Evolutionary conservation across 1,140 invertebrate species (phyloP), one percentile per base, ranked within the genome.

Genomic region (Drosophila biarmipes): DNA sequence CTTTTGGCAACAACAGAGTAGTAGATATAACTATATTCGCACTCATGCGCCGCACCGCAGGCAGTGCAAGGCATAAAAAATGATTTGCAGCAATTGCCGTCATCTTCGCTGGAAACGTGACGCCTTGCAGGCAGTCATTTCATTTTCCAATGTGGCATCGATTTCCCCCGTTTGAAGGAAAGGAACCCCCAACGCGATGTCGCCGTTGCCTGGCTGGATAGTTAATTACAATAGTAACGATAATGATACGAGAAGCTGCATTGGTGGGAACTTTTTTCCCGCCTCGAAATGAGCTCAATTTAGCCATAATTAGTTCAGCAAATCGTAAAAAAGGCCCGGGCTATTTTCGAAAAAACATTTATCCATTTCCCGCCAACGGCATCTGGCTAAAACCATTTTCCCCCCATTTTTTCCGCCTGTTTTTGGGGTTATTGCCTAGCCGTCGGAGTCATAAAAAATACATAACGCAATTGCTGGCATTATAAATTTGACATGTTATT

Each of bases 401-500:
- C 21, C 53, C 35, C 37, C n/a, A 49, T 11, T 49, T 68, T 45
- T 49, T 58, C 37, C 17, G 15, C 35, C 8, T 49, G 49, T 72
- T 77, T 54, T 78, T 54, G 21, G 58, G 43, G 54, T 55, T 59
- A 63, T 64, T 64, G 54, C 37, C 53, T 76, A 61, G 72, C 43
- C 58, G 64, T 37, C 72, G 61, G 63, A 57, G 74, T 78, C 84
- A 71, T 66, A 73, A 62, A 61, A 72, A 52, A 59, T 58, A 34
- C 66, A 69, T 69, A 80, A 80, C 77, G 74, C 82, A 86, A 86
- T 86, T 86, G 82, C 71, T 78, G 74, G 82, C 78, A 87, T 86
- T 86, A 86, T 82, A 86, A 86, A 86, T 86, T 86, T 86, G 82
- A 86, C 82, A 87, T 86, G 82, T 86, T 86, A 86, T 86, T 86